These are phyloP conservation scores for Slavum lentiscoides DNA, from an alignment of 2,888 invertebrate genomes.

Conservation along the genomic window DNA sequence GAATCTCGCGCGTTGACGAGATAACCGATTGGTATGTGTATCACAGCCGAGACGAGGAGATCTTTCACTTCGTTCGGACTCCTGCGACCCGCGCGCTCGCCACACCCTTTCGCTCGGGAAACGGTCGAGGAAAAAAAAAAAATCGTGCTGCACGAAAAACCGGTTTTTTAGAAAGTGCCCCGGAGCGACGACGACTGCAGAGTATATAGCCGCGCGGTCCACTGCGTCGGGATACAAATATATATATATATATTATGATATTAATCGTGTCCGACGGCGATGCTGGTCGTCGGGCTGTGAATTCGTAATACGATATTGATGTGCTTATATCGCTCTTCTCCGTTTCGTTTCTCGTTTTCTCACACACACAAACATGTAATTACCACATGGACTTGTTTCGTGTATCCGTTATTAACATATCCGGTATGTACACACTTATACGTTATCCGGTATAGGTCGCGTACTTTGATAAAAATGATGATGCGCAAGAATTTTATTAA, in stretches of 20 bases:
- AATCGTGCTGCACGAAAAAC: constrained; percentile 49
- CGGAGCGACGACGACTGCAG: constrained; percentile 30
- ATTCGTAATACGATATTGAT: constrained; percentile 43
- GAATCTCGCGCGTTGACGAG: no score
- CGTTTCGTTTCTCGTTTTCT: neutral
- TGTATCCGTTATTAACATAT: no score
- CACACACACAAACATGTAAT: neutral
- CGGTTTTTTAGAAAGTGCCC: constrained; percentile 50
- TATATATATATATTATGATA: no score
- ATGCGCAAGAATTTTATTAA: no score
- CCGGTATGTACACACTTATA: no score
- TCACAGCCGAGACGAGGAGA: no score
- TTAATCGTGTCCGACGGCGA: constrained; percentile 24
- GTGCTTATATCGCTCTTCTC: neutral
- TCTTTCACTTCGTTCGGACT: no score
- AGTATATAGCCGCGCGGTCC: neutral
- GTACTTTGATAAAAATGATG: neutral
- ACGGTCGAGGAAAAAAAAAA: constrained; percentile 18
- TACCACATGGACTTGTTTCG: no score
- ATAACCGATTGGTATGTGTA: no score
- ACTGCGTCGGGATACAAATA: neutral
- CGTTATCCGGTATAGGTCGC: no score
- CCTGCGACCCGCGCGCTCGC: no score
- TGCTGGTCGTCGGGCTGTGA: constrained; percentile 42
- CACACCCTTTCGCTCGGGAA: neutral